Evolutionary conservation across 2,797 vertebrate genomes (phyloP).

Genomic region (Pangasius djambal): DNA sequence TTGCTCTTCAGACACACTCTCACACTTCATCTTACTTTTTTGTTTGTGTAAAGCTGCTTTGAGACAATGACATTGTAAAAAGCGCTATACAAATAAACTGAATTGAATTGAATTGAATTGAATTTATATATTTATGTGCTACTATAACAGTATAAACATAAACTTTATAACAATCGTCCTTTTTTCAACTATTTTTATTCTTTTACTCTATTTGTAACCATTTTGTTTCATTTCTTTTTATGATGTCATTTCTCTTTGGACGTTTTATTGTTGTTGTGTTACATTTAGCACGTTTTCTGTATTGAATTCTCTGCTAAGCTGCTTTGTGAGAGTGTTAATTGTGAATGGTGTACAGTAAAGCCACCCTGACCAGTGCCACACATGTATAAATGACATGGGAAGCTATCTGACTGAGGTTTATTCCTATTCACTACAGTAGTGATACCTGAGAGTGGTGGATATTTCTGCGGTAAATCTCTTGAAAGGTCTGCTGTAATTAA

Average conservation of each 20-base stretch:
- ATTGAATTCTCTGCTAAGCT: background rate
- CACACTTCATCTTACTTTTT: too few species aligned
- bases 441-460: background rate
- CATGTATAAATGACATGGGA: background rate
- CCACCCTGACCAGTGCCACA: background rate
- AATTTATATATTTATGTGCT: too few species aligned
- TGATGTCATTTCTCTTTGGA: background rate
- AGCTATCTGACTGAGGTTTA: background rate
- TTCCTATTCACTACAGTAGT: background rate
- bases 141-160: background rate
- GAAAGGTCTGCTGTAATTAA: background rate
- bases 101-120: too few species aligned
- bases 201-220: background rate
- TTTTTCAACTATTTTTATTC: background rate
- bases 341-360: background rate
- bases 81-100: too few species aligned
- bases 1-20: too few species aligned
- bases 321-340: background rate
- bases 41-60: too few species aligned
- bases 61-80: too few species aligned
- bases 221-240: background rate
- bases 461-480: background rate
- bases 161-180: background rate
- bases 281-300: background rate
- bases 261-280: background rate